Conservation (phyloP, 2,888 invertebrate genomes). For the Andrena haemorrhoa region DNA sequence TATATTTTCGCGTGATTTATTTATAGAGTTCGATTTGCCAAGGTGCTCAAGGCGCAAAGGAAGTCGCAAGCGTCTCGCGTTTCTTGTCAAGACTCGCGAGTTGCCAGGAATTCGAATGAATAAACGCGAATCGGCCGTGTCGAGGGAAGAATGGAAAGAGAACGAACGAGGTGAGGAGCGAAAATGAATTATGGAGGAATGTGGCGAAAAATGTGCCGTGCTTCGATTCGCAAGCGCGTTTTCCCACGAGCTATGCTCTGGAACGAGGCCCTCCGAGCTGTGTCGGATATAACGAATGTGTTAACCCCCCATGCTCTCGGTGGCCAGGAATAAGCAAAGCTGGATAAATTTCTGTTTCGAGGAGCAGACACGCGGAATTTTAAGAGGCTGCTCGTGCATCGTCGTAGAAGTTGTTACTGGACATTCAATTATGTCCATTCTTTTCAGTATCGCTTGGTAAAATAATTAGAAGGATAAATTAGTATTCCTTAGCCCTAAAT, state of each 20-base stretch:
- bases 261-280: conserved; percentile 47
- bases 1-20: conserved; percentile 38
- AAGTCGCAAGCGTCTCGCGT: conserved; percentile 24
- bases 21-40: conserved; percentile 40
- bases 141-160: conserved; percentile 69
- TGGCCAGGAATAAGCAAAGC: conserved; percentile 13
- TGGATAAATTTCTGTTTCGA: conserved; percentile 16
- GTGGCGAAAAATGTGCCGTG: conserved; percentile 68
- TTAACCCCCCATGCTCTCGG: conserved; percentile 10
- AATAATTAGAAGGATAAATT: no score
- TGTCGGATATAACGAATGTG: conserved; percentile 35
- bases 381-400: background rate
- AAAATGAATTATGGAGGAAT: conserved; percentile 76
- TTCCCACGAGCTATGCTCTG: conserved; percentile 66
- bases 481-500: no score
- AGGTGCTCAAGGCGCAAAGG: conserved; percentile 26
- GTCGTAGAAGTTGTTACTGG: background rate
- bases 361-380: background rate
- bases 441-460: no score
- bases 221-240: conserved; percentile 62
- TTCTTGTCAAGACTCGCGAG: conserved; percentile 61
- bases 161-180: conserved; percentile 67
- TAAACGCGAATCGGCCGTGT: conserved; percentile 71
- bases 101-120: conserved; percentile 77
- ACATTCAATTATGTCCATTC: no score